A percentile compares a stretch with the other conserved stretches of the same genome.
phyloP scores from a whole-genome alignment of 2,113 vertebrate genomes.

The Melanotaenia duboulayi region DNA sequence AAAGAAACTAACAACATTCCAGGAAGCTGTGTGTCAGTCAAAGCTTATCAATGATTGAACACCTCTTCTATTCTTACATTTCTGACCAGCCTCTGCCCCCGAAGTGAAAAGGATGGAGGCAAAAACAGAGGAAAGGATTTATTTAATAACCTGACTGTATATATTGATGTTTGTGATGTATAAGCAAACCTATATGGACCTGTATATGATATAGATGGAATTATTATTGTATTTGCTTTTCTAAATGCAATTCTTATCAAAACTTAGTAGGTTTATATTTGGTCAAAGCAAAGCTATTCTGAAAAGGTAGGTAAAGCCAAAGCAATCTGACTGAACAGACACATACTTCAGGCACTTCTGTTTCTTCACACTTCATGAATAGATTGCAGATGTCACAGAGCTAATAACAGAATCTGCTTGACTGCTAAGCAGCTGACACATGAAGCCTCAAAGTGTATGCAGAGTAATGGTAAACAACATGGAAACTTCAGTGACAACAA shows the following conservation, averaged over 20 bases:
- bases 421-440: not conserved
- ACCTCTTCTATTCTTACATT: constrained; percentile 17
- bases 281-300: not conserved
- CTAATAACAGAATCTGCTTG: not conserved
- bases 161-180: too few species aligned
- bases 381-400: not conserved
- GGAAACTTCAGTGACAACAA: constrained; percentile 1
- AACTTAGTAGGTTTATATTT: not conserved
- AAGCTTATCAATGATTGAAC: constrained; percentile 61
- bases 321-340: not conserved
- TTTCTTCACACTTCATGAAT: not conserved
- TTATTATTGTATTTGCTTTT: not conserved
- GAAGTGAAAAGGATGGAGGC: constrained; percentile 14
- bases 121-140: not conserved
- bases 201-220: too few species aligned
- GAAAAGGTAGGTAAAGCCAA: not conserved
- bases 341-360: not conserved
- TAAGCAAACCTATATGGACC: too few species aligned
- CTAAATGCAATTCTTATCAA: not conserved
- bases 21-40: constrained; percentile 42
- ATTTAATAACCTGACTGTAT: too few species aligned
- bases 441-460: not conserved
- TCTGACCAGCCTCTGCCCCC: constrained; percentile 5
- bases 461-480: not conserved
- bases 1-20: constrained; percentile 24